Percentiles rank a stretch among this genome's conserved stretches.
Conservation (phyloP, 2,113 vertebrate species). For the Hippolais icterina region DNA sequence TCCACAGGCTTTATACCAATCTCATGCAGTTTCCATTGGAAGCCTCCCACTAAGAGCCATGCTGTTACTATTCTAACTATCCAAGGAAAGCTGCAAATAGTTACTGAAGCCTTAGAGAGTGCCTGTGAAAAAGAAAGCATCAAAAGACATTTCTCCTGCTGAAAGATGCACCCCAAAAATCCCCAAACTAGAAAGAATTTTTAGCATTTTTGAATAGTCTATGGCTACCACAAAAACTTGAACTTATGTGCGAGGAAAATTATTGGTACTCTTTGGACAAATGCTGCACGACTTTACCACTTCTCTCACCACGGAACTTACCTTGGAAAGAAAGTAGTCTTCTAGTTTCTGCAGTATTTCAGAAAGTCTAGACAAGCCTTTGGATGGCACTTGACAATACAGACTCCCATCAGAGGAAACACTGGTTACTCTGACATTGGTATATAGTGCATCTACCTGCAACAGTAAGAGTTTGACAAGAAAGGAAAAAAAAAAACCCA, state of each 20-base stretch:
- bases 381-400: constrained; percentile 89
- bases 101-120: neutral
- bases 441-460: constrained; percentile 81
- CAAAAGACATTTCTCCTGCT: neutral
- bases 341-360: constrained; percentile 82
- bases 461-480: neutral
- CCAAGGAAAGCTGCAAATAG: neutral
- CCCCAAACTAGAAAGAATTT: neutral
- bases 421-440: constrained; percentile 83
- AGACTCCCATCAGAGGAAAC: constrained; percentile 86
- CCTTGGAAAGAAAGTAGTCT: constrained; percentile 82
- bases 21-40: neutral
- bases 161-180: neutral
- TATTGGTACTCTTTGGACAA: neutral
- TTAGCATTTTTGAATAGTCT: neutral
- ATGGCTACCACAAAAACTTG: neutral
- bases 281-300: neutral
- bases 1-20: neutral
- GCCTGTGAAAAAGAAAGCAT: neutral
- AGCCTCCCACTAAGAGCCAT: neutral
- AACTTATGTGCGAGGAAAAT: neutral
- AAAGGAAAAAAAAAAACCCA: fast-evolving
- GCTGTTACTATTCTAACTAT: neutral
- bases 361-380: constrained; percentile 81
- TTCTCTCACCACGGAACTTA: constrained; percentile 27